These are phyloP conservation scores for Merops nubicus DNA, from an alignment of 2,113 vertebrate species.

Conservation along the genomic window DNA sequence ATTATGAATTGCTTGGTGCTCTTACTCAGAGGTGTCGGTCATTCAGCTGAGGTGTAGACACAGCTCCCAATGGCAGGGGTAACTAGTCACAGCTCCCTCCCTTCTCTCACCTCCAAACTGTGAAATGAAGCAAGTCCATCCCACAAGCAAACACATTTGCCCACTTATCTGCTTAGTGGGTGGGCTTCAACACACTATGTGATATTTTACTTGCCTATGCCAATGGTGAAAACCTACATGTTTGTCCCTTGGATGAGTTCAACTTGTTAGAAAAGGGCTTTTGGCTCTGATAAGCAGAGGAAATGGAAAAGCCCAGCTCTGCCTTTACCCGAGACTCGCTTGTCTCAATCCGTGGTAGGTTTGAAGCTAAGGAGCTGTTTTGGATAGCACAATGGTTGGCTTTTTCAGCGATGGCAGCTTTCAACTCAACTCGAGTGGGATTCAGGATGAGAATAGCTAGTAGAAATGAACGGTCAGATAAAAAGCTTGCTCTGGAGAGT, in stretches of 20 bases:
- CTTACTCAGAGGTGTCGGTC: not conserved
- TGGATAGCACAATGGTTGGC: not conserved
- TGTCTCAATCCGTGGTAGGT: not conserved
- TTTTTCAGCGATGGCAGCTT: not conserved
- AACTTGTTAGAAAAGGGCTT: not conserved
- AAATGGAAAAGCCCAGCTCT: not conserved
- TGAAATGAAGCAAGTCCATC: not conserved
- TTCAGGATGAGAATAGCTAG: not conserved
- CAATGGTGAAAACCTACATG: not conserved
- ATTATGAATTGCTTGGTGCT: not conserved
- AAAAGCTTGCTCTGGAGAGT: conserved; percentile 32
- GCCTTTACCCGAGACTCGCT: not conserved
- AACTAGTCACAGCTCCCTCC: not conserved
- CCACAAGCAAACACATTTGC: not conserved
- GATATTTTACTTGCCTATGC: not conserved
- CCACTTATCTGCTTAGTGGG: not conserved
- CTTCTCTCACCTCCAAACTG: not conserved
- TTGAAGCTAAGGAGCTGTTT: not conserved
- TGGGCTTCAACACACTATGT: not conserved
- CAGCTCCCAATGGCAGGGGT: not conserved
- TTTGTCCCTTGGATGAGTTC: not conserved
- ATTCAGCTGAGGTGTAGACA: not conserved
- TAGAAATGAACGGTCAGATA: conserved; percentile 19
- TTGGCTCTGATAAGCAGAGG: not conserved
- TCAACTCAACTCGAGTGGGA: not conserved